phyloP scores from a whole-genome alignment of 2,113 vertebrate species.

The Corythaeola cristata region DNA sequence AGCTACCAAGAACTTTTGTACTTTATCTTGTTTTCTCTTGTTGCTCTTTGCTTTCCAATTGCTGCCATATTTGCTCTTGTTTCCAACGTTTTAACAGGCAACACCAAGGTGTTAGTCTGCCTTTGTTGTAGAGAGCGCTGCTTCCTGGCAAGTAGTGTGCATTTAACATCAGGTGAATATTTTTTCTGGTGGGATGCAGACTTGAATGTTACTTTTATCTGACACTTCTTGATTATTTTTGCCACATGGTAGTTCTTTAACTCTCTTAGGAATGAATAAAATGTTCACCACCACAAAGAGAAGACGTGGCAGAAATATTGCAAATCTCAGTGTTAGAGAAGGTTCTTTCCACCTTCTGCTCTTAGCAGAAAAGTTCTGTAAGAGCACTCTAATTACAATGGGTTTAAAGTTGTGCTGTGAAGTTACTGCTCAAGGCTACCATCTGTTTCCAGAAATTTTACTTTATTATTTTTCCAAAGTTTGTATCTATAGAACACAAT shows the following conservation, averaged over 20 bases:
- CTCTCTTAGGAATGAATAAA: neutral
- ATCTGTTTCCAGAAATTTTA: slow-evolving; percentile 68
- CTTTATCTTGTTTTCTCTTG: slow-evolving; percentile 80
- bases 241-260: neutral
- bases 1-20: slow-evolving; percentile 84
- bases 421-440: slow-evolving; percentile 68
- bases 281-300: neutral
- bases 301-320: neutral
- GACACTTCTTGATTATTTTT: neutral
- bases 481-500: slow-evolving; percentile 61
- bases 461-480: slow-evolving; percentile 66
- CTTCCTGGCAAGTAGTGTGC: neutral
- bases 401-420: slow-evolving; percentile 61
- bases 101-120: slow-evolving; percentile 44
- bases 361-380: neutral
- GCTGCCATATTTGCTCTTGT: slow-evolving; percentile 74
- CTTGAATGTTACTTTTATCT: neutral
- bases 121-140: slow-evolving; percentile 20
- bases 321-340: neutral
- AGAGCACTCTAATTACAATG: slow-evolving; percentile 35
- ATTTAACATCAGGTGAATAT: slow-evolving; percentile 18
- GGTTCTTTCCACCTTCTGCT: slow-evolving; percentile 20
- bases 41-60: slow-evolving; percentile 75
- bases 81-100: slow-evolving; percentile 49
- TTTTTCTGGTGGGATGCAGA: neutral